Base-by-base conservation (phyloP, 2,113 vertebrate genomes). In the Macroglossus sobrinus region DNA sequence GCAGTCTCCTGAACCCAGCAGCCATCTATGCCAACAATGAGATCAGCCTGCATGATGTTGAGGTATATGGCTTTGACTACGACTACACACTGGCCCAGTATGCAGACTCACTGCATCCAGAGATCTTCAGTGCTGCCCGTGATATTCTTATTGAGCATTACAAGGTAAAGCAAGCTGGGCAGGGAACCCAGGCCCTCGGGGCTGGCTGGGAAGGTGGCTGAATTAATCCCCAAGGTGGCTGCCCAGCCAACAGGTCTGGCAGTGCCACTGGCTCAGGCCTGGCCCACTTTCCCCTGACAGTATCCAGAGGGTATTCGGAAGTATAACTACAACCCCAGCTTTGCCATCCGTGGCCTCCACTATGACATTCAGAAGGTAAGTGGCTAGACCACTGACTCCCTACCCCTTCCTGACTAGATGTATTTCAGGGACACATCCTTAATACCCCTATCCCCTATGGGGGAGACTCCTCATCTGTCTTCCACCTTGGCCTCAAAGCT, bases 41-140 rank as follows among this genome's bases (percentile, higher is more conserved):
- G 98, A 98, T 99, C 98, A 99, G 99, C 95, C 97, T 99, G 76
- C 95, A 96, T 35, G 98, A 99, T 1, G 98, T 99, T 1, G 98
- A 99, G 91, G 98, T 99, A 35, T 99, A 99, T 1, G 99, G 99
- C 94, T 99, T 99, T 63, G 99, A 99, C 97, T 99, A 99, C 0
- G 98, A 99, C 82, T 99, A 99, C 95, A 99, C 99, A 0, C 97
- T 99, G 96, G 99, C 99, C 30, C 99, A 99, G 55, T 99, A 99
- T 8, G 98, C 99, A 24, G 99, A 98, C 71, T 96, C 98, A 0
- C 94, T 99, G 55, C 99, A 99, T 97, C 98, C 98, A 0, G 98
- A 98, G 98, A 99, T 99, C 95, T 99, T 99, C 96, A 98, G 38
- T 92, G 98, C 98, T 14, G 99, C 99, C 97, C 98, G 98, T 80